Evolutionary conservation across 2,797 vertebrate species (phyloP), one percentile per base, ranked within the genome.

Genomic region (Chrysocyon brachyurus): DNA sequence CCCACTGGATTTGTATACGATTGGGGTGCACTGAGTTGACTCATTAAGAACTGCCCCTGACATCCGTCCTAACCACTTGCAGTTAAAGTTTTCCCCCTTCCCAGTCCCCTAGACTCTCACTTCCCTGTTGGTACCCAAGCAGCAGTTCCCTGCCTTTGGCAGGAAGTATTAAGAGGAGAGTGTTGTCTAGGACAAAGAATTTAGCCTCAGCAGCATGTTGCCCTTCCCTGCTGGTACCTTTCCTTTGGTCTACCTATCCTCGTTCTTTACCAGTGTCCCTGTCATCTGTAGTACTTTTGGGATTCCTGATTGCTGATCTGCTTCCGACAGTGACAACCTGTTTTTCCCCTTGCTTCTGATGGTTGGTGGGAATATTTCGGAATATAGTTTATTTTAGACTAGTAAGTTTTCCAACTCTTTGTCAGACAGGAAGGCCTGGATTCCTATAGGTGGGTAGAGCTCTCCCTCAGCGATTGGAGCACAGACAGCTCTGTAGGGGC

Each of bases 401-500:
- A 87, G 54, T 56, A 61, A 14, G 11, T 73, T 95, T 90, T 70
- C 70, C 14, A 28, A 33, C 16, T 22, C 11, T 90, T 87, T 87
- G 63, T 90, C 75, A 82, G 5, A 78, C 6, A 87, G 83, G 73
- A 92, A 91, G 82, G 31, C 84, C 54, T 93, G 57, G 40, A 56
- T 68, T 91, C 54, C 79, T 72, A 12, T 31, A 68, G 40, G 66
- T 11, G 33, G 24, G 14, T 33, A 33, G 64, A 36, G 68, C 57
- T 93, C 19, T 63, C 72, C 17, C 21, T 63, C 66, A 81, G 64
- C 61, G 56, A 68, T 54, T 33, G 12, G 87, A 63, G 36, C 59
- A 64, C 46, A 6, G 49, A 63, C 16, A 73, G 49, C 40, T 90
- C 77, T 46, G 8, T 24, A 70, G 72, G 7, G 21, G 17, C n/a